Percentiles rank a stretch among this genome's conserved stretches.
Conservation (phyloP, 2,113 vertebrate genomes). For the Entomyzon cyanotis region DNA sequence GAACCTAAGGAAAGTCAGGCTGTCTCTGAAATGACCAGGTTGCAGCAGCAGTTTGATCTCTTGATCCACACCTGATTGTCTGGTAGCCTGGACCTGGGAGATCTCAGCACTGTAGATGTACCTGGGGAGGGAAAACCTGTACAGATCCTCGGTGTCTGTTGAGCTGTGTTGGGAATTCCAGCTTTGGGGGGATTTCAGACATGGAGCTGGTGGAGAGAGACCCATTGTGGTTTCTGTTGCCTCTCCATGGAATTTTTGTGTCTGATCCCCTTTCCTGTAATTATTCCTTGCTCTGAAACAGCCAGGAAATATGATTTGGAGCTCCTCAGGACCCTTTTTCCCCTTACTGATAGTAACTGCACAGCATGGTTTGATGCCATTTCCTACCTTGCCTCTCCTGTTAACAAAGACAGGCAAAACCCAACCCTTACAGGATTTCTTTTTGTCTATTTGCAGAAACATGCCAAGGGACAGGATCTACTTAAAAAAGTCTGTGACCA, state of each 20-base stretch:
- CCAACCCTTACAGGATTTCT: neutral
- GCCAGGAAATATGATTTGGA: neutral
- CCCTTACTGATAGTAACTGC: neutral
- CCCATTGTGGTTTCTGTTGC: neutral
- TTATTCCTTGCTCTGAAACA: neutral
- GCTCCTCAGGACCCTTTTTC: neutral
- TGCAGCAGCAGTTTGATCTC: neutral
- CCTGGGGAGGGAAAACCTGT: neutral
- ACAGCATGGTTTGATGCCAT: neutral
- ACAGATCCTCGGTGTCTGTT: neutral
- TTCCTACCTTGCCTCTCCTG: neutral
- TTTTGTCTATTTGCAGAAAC: conserved; percentile 83
- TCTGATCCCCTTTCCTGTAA: neutral
- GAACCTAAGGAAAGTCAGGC: neutral
- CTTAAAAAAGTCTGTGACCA: conserved; percentile 94
- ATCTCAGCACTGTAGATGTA: neutral
- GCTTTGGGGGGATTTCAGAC: neutral
- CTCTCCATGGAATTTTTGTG: neutral
- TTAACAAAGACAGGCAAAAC: neutral
- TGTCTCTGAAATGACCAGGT: neutral
- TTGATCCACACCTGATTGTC: rapidly evolving
- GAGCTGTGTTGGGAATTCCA: neutral
- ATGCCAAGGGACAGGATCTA: conserved; percentile 92
- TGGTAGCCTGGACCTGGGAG: neutral
- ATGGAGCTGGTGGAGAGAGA: neutral